Evolutionary conservation across 2,888 invertebrate genomes (phyloP).

Genomic region (Perithous albicinctus): DNA sequence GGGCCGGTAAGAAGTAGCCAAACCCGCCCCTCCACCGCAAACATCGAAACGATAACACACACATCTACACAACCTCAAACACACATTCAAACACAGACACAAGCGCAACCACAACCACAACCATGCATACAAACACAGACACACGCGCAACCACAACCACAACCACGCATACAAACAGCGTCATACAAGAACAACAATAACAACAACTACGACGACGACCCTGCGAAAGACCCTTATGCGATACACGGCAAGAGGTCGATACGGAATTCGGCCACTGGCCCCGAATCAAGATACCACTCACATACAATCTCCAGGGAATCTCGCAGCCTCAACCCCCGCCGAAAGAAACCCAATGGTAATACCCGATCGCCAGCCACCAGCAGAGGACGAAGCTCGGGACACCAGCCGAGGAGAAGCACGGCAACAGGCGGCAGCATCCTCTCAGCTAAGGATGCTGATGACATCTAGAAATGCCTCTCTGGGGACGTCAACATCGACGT

Average conservation of each 20-base stretch:
- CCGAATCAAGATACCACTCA: no score
- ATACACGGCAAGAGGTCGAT: no score
- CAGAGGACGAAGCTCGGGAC: not conserved
- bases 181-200: not conserved
- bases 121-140: no score
- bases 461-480: not conserved
- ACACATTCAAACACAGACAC: no score
- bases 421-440: no score
- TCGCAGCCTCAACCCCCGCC: not conserved
- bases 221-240: no score
- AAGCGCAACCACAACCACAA: no score
- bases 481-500: not conserved
- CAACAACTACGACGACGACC: no score
- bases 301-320: no score
- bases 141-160: not conserved
- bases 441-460: not conserved
- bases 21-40: not conserved
- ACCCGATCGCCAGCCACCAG: not conserved
- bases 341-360: not conserved
- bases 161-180: not conserved
- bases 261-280: no score
- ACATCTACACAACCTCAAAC: no score
- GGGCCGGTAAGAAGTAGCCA: constrained; percentile 1
- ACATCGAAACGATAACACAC: not conserved
- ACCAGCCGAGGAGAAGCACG: no score